Conservation (phyloP, 2,797 vertebrate species). For the Myripristis murdjan region DNA sequence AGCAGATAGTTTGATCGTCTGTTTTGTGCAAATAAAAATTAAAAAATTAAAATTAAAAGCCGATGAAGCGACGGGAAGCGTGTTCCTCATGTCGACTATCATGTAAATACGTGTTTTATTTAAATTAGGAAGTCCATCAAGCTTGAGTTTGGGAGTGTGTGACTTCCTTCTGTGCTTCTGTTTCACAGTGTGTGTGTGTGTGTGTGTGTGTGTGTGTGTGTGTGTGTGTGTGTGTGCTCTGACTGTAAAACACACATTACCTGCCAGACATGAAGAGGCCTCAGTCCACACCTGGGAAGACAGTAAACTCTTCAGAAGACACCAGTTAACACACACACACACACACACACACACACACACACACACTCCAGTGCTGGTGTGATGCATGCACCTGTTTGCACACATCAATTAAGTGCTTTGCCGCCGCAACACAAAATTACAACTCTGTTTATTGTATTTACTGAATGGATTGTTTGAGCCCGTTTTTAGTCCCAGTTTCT, state of each 20-base stretch:
- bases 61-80: too few relatives aligned
- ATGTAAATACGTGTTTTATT: too few relatives aligned
- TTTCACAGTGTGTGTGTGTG: not conserved
- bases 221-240: conserved; percentile 17
- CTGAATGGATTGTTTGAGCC: conserved; percentile 52
- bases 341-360: conserved; percentile 29
- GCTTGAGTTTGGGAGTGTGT: too few relatives aligned
- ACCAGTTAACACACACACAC: conserved; percentile 78
- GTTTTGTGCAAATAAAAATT: too few relatives aligned
- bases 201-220: not conserved
- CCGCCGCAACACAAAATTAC: conserved; percentile 62
- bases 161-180: conserved; percentile 2
- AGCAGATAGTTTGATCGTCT: too few relatives aligned
- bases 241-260: conserved; percentile 34
- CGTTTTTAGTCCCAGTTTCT: conserved; percentile 39
- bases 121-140: too few relatives aligned
- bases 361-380: conserved; percentile 50
- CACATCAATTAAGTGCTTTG: conserved; percentile 75
- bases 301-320: conserved; percentile 84
- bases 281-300: conserved; percentile 89
- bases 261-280: conserved; percentile 44
- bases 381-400: conserved; percentile 76
- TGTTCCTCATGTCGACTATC: too few relatives aligned
- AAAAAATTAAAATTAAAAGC: too few relatives aligned
- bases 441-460: conserved; percentile 51